Evolutionary conservation across 2,113 vertebrate genomes (phyloP).

Genomic region (Ahaetulla prasina): DNA sequence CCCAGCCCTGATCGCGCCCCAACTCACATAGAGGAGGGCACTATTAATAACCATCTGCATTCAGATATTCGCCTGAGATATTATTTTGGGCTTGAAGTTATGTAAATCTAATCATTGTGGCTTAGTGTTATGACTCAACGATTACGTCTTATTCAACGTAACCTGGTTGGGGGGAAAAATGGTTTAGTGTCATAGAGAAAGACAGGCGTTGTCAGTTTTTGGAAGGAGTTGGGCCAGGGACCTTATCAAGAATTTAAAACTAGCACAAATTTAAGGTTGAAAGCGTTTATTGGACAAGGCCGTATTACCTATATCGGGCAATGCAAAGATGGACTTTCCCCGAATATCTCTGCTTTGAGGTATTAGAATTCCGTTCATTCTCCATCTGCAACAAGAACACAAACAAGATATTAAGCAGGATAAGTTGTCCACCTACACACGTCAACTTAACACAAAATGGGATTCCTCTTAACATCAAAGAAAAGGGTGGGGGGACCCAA

Average conservation of each 20-base stretch:
- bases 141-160: background rate
- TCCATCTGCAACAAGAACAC: constrained; percentile 80
- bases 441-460: background rate
- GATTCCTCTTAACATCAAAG: background rate
- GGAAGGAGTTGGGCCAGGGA: background rate
- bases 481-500: rapidly evolving
- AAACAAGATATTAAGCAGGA: background rate
- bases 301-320: constrained; percentile 88
- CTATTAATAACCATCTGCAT: background rate
- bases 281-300: background rate
- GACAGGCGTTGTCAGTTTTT: background rate
- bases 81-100: background rate
- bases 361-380: constrained; percentile 81
- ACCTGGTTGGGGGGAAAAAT: rapidly evolving
- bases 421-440: background rate
- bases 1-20: no score
- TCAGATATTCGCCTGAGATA: background rate
- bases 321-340: constrained; percentile 94
- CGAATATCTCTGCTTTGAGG: constrained; percentile 86
- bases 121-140: background rate
- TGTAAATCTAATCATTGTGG: background rate
- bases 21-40: background rate
- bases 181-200: background rate
- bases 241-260: background rate
- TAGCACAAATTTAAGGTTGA: background rate